These are phyloP conservation scores for Busseola fusca DNA, from an alignment of 2,888 invertebrate species.

Conservation along the genomic window DNA sequence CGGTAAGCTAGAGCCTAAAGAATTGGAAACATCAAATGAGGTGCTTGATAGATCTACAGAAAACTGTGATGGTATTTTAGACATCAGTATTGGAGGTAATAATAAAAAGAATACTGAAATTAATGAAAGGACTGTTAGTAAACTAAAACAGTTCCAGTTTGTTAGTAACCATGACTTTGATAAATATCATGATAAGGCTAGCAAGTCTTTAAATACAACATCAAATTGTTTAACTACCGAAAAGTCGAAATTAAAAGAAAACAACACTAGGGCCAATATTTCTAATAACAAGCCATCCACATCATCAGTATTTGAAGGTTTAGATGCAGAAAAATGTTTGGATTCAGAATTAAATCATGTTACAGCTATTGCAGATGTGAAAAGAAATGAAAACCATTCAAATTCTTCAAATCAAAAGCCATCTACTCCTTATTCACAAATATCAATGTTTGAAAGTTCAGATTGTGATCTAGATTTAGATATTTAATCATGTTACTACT, in stretches of 20 bases:
- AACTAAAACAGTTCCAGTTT: slow-evolving; percentile 81
- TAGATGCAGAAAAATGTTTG: slow-evolving; percentile 13
- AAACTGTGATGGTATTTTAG: slow-evolving; percentile 38
- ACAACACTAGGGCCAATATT: neutral
- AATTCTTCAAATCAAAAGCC: slow-evolving; percentile 59
- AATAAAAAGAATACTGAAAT: slow-evolving; percentile 31
- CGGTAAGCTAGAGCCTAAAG: slow-evolving; percentile 33
- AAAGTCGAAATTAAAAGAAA: slow-evolving; percentile 19
- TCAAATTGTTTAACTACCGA: neutral
- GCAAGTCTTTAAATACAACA: slow-evolving; percentile 25
- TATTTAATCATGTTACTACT: slow-evolving; percentile 74
- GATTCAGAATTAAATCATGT: slow-evolving; percentile 38
- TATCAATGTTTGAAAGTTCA: slow-evolving; percentile 86
- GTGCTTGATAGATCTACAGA: slow-evolving; percentile 35
- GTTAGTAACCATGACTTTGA: slow-evolving; percentile 73
- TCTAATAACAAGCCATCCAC: slow-evolving; percentile 25
- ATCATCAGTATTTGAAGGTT: slow-evolving; percentile 45
- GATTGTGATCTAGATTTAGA: slow-evolving; percentile 88
- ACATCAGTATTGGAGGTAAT: slow-evolving; percentile 34
- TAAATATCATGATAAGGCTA: slow-evolving; percentile 73
- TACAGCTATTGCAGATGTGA: slow-evolving; percentile 51
- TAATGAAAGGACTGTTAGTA: slow-evolving; percentile 64
- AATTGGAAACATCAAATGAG: slow-evolving; percentile 29
- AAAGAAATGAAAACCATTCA: slow-evolving; percentile 59
- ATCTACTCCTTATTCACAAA: slow-evolving; percentile 74